Percentiles rank a stretch among this genome's conserved stretches.
Conservation (phyloP, 2,888 invertebrate genomes). For the Copidosoma aretas region DNA sequence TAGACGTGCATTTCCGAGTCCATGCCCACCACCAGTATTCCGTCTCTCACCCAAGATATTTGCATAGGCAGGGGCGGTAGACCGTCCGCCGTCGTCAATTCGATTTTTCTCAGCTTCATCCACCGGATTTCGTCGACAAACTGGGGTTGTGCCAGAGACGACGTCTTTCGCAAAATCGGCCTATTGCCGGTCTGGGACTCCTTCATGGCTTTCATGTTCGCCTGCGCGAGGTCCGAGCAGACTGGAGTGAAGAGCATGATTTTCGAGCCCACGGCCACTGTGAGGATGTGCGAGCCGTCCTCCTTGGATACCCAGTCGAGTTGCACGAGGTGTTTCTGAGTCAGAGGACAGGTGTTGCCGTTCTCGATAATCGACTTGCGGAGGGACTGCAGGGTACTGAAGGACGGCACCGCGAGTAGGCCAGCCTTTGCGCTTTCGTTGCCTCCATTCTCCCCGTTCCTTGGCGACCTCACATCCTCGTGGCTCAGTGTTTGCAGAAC, state of each 20-base stretch:
- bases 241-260: slow-evolving; percentile 92
- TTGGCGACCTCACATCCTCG: slow-evolving; percentile 72
- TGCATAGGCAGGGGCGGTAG: slow-evolving; percentile 97
- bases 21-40: slow-evolving; percentile 98
- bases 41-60: slow-evolving; percentile 95
- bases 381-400: slow-evolving; percentile 86
- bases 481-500: slow-evolving; percentile 82
- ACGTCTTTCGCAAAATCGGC: slow-evolving; percentile 87
- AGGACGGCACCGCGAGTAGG: slow-evolving; percentile 86
- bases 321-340: slow-evolving; percentile 92
- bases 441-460: slow-evolving; percentile 67
- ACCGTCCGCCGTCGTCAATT: slow-evolving; percentile 92
- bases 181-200: slow-evolving; percentile 84
- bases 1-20: slow-evolving; percentile 99
- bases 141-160: slow-evolving; percentile 86
- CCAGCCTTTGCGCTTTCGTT: slow-evolving; percentile 64
- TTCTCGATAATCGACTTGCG: slow-evolving; percentile 89
- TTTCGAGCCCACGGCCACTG: slow-evolving; percentile 93
- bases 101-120: slow-evolving; percentile 93
- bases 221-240: slow-evolving; percentile 92
- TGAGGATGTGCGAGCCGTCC: slow-evolving; percentile 96
- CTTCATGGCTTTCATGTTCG: slow-evolving; percentile 90
- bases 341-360: slow-evolving; percentile 88
- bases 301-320: slow-evolving; percentile 99
- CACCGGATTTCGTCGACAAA: slow-evolving; percentile 93